Evolutionary conservation across 2,113 vertebrate species (phyloP).

Genomic region (Notothenia rossii): DNA sequence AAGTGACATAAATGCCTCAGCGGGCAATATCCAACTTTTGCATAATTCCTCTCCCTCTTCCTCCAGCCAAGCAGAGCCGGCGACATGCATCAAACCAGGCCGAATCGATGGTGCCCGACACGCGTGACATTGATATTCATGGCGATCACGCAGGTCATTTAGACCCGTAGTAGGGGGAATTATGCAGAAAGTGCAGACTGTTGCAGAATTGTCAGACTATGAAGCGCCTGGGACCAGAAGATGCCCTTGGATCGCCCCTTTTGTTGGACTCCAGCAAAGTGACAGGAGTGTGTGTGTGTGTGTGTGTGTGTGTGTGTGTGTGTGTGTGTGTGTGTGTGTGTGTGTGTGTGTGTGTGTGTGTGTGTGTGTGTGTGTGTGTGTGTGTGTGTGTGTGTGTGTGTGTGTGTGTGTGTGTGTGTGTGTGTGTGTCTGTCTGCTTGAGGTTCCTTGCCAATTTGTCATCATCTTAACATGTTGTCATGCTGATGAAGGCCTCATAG

Average conservation of each 20-base stretch:
- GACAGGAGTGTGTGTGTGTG: constrained; percentile 16
- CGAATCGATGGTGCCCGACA: constrained; percentile 54
- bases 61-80: neutral
- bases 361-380: neutral
- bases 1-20: constrained; percentile 46
- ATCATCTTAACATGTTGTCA: constrained; percentile 58
- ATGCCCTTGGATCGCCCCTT: constrained; percentile 73
- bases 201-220: constrained; percentile 64
- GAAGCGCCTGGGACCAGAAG: constrained; percentile 55
- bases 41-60: constrained; percentile 2
- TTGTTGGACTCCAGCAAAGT: constrained; percentile 42
- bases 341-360: constrained; percentile 2
- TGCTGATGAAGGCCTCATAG: constrained; percentile 52
- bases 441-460: constrained; percentile 57
- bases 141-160: constrained; percentile 71
- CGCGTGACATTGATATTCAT: constrained; percentile 81
- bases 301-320: neutral
- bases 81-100: constrained; percentile 52
- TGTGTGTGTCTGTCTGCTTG: neutral
- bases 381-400: constrained; percentile 3
- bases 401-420: constrained; percentile 1
- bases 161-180: constrained; percentile 61
- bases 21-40: constrained; percentile 22
- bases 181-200: constrained; percentile 70
- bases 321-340: neutral